Percentiles rank a stretch among this genome's conserved stretches.
Evolutionary conservation across 2,113 vertebrate species (phyloP).

Genomic region (Andinoacara biseriatus): DNA sequence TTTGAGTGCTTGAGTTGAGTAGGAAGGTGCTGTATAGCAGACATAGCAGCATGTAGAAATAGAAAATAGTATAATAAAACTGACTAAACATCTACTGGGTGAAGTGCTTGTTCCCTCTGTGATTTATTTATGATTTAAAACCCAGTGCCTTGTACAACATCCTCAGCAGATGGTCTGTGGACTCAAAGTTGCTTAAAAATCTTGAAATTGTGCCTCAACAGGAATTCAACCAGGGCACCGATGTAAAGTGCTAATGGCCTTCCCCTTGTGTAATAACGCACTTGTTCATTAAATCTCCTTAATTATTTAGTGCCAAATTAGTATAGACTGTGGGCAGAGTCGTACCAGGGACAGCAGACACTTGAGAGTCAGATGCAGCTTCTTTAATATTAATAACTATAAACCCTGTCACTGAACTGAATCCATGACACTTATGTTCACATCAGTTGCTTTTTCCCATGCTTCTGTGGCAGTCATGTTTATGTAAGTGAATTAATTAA

Average conservation of each 20-base stretch:
- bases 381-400: slow-evolving; percentile 62
- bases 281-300: slow-evolving; percentile 44
- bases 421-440: slow-evolving; percentile 22
- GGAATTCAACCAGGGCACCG: slow-evolving; percentile 49
- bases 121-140: slow-evolving; percentile 42
- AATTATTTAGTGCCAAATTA: slow-evolving; percentile 67
- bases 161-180: neutral
- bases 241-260: slow-evolving; percentile 52
- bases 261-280: slow-evolving; percentile 41
- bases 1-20: neutral
- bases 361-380: slow-evolving; percentile 36
- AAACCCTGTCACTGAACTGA: slow-evolving; percentile 41
- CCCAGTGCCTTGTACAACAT: neutral
- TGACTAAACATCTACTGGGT: neutral
- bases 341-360: slow-evolving; percentile 22
- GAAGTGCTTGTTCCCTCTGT: neutral
- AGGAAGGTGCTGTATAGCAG: neutral
- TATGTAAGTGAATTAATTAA: slow-evolving; percentile 1
- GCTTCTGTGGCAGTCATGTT: neutral
- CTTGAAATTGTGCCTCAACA: slow-evolving; percentile 14
- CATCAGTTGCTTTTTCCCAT: neutral
- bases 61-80: neutral
- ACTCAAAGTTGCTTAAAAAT: slow-evolving; percentile 25
- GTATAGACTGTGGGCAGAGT: slow-evolving; percentile 22
- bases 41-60: neutral